Percentiles rank a stretch among this genome's conserved stretches.
These are phyloP conservation scores for Ciconia boyciana DNA, from an alignment of 2,113 vertebrate genomes.

Conservation along the genomic window DNA sequence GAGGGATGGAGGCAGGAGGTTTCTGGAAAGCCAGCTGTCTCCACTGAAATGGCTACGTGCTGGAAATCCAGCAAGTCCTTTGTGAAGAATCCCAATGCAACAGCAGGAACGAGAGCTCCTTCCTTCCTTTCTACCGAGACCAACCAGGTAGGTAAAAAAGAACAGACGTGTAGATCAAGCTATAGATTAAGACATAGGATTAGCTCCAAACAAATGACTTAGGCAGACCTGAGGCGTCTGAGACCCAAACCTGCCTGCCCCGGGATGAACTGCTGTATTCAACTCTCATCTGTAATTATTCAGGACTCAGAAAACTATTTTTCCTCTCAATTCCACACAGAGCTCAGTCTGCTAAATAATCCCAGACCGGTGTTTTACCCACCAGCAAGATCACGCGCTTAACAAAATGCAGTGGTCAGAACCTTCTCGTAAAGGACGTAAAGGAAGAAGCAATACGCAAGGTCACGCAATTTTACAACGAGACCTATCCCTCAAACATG, in stretches of 20 bases:
- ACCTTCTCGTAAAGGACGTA: rapidly evolving
- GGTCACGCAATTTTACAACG: background rate
- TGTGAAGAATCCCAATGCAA: background rate
- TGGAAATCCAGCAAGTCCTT: background rate
- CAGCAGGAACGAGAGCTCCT: background rate
- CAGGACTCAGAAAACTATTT: background rate
- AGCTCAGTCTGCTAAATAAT: background rate
- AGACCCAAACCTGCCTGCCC: background rate
- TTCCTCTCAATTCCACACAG: background rate
- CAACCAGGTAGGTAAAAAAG: background rate
- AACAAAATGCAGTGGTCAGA: background rate
- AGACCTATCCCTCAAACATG: background rate
- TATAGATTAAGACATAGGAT: background rate
- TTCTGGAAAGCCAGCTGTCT: background rate
- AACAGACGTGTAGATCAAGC: background rate
- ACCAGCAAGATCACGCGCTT: background rate
- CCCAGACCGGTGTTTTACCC: background rate
- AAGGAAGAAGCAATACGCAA: background rate
- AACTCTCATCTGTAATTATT: background rate
- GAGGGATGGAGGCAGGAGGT: background rate
- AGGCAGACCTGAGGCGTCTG: background rate
- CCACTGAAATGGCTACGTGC: no score
- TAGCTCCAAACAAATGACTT: background rate
- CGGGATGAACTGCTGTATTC: background rate
- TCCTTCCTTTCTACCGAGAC: background rate